Conservation (phyloP, 2,113 vertebrate species). For the Puma concolor region DNA sequence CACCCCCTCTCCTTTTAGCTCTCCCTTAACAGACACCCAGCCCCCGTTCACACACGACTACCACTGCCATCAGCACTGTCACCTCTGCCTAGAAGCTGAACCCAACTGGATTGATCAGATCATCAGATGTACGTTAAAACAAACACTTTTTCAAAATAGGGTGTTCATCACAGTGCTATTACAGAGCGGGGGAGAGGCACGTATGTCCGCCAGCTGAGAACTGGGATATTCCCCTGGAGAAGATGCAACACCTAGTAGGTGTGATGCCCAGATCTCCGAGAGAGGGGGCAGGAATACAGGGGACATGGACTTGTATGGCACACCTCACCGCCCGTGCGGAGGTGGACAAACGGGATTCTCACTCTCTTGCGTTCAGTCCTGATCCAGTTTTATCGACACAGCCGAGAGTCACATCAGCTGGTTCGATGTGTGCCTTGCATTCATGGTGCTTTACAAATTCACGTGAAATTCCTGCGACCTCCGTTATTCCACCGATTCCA, state of each 20-base stretch:
- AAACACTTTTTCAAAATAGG: not conserved
- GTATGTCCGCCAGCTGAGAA: not conserved
- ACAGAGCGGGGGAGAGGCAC: not conserved
- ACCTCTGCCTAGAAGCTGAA: not conserved
- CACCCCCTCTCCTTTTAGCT: not conserved
- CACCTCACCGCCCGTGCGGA: not conserved
- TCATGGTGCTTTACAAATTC: not conserved
- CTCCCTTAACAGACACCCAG: not conserved
- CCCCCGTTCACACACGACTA: too few species aligned
- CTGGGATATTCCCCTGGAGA: not conserved
- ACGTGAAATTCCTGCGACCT: not conserved
- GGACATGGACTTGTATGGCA: fast-evolving
- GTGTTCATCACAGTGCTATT: not conserved
- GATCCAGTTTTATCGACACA: not conserved
- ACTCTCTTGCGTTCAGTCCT: not conserved
- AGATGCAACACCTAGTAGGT: not conserved
- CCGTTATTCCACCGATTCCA: not conserved
- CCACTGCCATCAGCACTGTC: not conserved
- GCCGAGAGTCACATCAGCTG: not conserved
- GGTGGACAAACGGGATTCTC: not conserved
- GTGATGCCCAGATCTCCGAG: not conserved
- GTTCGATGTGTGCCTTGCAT: not conserved
- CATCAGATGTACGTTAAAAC: not conserved
- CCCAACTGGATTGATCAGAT: not conserved
- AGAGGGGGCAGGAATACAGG: not conserved